These are phyloP conservation scores for Xenopus petersii DNA, from an alignment of 2,797 vertebrate genomes.

Conservation along the genomic window DNA sequence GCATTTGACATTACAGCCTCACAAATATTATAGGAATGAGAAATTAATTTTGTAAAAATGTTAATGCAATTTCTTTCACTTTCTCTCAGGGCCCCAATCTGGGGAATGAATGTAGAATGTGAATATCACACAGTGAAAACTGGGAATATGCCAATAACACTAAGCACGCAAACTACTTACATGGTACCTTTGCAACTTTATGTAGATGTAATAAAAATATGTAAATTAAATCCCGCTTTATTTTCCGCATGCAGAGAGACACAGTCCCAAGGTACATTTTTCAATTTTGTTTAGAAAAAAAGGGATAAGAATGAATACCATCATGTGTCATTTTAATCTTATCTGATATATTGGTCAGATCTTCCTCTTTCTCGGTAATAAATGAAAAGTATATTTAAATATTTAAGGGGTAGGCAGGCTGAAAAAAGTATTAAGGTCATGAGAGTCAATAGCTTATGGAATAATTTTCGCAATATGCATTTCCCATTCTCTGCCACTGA, in stretches of 20 bases:
- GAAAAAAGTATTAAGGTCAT: not conserved
- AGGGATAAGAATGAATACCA: slow-evolving; percentile 15
- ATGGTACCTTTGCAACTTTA: slow-evolving; percentile 40
- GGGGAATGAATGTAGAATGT: not conserved
- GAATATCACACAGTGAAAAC: slow-evolving; percentile 29
- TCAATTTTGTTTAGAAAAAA: slow-evolving; percentile 24
- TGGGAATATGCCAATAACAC: slow-evolving; percentile 30
- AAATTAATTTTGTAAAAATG: slow-evolving; percentile 18
- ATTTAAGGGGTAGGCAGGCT: not conserved
- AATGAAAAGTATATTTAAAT: not conserved
- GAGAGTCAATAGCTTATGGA: not conserved
- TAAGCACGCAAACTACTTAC: slow-evolving; percentile 31
- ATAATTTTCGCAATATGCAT: too few species aligned
- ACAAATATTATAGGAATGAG: not conserved
- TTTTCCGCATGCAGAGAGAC: slow-evolving; percentile 34
- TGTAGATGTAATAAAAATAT: slow-evolving; percentile 49
- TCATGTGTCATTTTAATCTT: slow-evolving; percentile 36
- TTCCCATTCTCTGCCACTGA: not conserved
- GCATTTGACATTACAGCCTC: too few species aligned
- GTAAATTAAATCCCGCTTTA: slow-evolving; percentile 40
- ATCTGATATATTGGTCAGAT: slow-evolving; percentile 36
- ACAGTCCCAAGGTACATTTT: slow-evolving; percentile 31
- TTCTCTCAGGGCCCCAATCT: slow-evolving; percentile 21
- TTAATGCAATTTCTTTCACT: not conserved
- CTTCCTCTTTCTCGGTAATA: not conserved